A percentile compares a stretch with the other conserved stretches of the same genome.
Conservation (phyloP, 2,113 vertebrate species). For the Nothoprocta pentlandii region DNA sequence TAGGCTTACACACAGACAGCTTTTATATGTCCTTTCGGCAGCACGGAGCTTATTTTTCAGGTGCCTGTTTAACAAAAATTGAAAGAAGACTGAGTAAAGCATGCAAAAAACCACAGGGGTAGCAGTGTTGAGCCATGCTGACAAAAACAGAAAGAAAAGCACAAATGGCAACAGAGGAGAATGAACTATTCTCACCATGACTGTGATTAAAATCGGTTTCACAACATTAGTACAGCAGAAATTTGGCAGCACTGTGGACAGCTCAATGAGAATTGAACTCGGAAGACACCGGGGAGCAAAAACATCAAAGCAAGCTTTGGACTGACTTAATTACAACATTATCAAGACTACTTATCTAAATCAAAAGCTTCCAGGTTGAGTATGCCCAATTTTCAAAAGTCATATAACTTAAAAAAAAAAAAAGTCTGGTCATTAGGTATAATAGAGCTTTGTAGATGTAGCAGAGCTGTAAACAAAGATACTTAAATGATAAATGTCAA, state of each 20-base stretch:
- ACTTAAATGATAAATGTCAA: background rate
- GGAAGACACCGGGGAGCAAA: background rate
- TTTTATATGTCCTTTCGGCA: background rate
- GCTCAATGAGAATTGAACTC: background rate
- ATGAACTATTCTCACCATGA: background rate
- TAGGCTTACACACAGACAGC: background rate
- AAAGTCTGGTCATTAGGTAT: background rate
- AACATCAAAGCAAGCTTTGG: background rate
- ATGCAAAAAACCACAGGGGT: background rate
- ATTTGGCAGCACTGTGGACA: slow-evolving; percentile 44
- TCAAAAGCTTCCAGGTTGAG: background rate
- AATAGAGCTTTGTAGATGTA: background rate
- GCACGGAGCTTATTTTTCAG: background rate
- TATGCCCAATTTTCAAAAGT: background rate
- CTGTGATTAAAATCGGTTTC: background rate
- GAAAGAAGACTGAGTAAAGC: background rate
- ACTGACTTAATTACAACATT: background rate
- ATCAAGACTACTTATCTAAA: background rate
- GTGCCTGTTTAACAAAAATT: background rate
- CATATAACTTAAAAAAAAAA: background rate
- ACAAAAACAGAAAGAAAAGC: background rate
- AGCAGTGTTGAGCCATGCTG: background rate
- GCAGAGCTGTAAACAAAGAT: background rate
- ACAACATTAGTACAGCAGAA: background rate
- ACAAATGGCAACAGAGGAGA: background rate